Evolutionary conservation across 2,888 invertebrate genomes (phyloP).

Genomic region (Notocelia uddmanniana): DNA sequence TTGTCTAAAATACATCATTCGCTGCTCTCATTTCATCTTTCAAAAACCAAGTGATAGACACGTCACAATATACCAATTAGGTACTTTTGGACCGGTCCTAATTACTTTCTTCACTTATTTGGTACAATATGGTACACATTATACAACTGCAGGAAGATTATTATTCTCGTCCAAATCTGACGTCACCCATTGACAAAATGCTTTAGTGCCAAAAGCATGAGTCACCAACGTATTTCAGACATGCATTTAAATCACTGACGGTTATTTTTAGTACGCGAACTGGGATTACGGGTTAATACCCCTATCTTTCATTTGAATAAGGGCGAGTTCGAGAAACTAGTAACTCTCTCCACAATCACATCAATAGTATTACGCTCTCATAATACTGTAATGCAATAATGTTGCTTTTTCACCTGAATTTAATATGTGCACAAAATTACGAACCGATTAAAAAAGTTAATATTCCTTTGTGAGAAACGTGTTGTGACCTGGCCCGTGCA

Average conservation of each 20-base stretch:
- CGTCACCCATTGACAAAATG: constrained; percentile 36
- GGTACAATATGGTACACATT: background rate
- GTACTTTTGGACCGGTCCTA: background rate
- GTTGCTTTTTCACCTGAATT: too few species aligned
- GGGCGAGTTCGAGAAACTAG: background rate
- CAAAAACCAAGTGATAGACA: too few species aligned
- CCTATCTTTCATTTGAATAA: background rate
- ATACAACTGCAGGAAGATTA: background rate
- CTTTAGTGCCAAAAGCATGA: constrained; percentile 24
- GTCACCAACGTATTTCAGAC: background rate
- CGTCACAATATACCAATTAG: too few species aligned
- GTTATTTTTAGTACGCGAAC: background rate
- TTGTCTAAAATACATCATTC: too few species aligned
- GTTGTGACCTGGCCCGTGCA: background rate
- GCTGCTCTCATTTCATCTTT: too few species aligned
- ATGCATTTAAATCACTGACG: background rate
- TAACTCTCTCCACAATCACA: too few species aligned
- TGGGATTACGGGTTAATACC: background rate
- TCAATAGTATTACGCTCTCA: too few species aligned
- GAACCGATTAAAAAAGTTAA: too few species aligned
- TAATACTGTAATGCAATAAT: too few species aligned
- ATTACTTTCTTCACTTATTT: background rate
- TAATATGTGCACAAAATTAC: too few species aligned
- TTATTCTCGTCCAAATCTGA: background rate
- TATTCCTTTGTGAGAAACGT: too few species aligned